A percentile compares a stretch with the other conserved stretches of the same genome.
phyloP scores from a whole-genome alignment of 2,888 invertebrate genomes.

The Limnephilus marmoratus region DNA sequence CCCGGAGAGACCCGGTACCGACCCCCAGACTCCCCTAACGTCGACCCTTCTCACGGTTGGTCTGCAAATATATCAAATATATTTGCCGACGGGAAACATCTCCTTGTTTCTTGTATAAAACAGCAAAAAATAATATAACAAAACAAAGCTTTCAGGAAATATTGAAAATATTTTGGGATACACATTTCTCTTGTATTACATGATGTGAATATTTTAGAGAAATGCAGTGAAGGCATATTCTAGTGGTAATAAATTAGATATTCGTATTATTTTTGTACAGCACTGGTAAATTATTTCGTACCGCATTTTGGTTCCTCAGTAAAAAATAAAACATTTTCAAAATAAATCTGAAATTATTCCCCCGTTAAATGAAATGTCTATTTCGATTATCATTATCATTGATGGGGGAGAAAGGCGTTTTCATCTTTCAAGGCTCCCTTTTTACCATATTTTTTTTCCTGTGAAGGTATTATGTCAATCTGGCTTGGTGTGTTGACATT shows the following conservation, averaged over 20 bases:
- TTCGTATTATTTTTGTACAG: not conserved
- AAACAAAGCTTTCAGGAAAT: not conserved
- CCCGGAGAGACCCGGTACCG: not conserved
- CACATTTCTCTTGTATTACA: not conserved
- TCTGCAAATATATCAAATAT: conserved; percentile 5
- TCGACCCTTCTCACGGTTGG: conserved; percentile 12
- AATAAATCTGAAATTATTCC: too few species aligned
- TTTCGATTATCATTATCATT: too few species aligned
- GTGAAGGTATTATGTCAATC: too few species aligned
- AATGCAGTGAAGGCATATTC: not conserved
- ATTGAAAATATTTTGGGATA: not conserved
- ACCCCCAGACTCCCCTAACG: not conserved
- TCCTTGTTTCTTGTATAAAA: not conserved
- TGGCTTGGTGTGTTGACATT: too few species aligned
- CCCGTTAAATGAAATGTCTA: too few species aligned
- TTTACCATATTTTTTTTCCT: too few species aligned
- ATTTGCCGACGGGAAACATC: not conserved
- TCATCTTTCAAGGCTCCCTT: too few species aligned
- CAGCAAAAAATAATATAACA: not conserved
- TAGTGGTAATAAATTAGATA: not conserved
- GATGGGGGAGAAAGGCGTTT: too few species aligned
- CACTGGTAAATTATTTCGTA: not conserved
- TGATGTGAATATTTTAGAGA: not conserved
- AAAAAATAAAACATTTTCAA: not conserved
- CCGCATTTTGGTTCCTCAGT: not conserved